Percentiles rank a stretch among this genome's conserved stretches.
Evolutionary conservation across 2,888 invertebrate genomes (phyloP).

Genomic region (Alviniconcha strummeri): DNA sequence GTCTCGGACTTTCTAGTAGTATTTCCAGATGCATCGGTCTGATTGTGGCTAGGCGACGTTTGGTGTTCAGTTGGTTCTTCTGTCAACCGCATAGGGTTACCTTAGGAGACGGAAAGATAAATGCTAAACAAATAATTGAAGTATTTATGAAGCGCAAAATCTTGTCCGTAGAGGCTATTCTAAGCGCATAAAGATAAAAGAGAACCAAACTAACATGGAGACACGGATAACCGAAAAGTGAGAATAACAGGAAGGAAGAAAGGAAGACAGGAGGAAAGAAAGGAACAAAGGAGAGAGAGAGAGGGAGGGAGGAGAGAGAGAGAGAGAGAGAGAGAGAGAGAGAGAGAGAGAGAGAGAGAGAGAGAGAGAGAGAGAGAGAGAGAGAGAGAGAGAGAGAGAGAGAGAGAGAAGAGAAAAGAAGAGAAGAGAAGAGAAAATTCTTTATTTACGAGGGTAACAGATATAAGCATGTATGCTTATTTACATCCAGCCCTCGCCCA

Average conservation of each 20-base stretch:
- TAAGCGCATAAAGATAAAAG: not conserved
- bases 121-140: too few species aligned
- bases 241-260: not conserved
- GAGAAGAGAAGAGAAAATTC: not conserved
- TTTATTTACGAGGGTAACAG: not conserved
- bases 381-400: not conserved
- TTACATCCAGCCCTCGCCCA: not conserved
- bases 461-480: not conserved
- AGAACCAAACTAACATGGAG: not conserved
- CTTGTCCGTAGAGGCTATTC: too few species aligned
- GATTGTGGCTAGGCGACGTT: too few species aligned
- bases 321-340: not conserved
- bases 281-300: not conserved
- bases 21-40: too few species aligned
- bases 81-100: too few species aligned
- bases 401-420: not conserved
- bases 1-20: too few species aligned
- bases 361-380: slow-evolving; percentile 2
- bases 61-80: too few species aligned
- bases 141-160: too few species aligned
- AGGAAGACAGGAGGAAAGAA: not conserved
- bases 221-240: not conserved
- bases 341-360: not conserved
- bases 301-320: not conserved
- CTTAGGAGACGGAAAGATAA: too few species aligned